Conservation (phyloP, 2,113 vertebrate genomes). For the Oryctolagus cuniculus region mOryCun1.1 NC_091453.1:22352001-22352500, state of each 20-base stretch:
- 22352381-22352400: slow-evolving; percentile 52
- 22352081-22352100: neutral
- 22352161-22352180: neutral
- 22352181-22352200: neutral
- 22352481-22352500: slow-evolving; percentile 25
- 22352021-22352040: slow-evolving; percentile 27
- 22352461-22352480: slow-evolving; percentile 24
- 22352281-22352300: slow-evolving; percentile 38
- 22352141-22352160: neutral
- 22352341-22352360: slow-evolving; percentile 57
- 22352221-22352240: slow-evolving; percentile 26
- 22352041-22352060: slow-evolving; percentile 35
- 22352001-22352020: neutral
- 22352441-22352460: neutral
- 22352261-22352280: slow-evolving; percentile 55
- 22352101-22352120: neutral
- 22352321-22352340: slow-evolving; percentile 29
- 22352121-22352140: neutral
- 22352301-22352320: slow-evolving; percentile 46
- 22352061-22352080: neutral
- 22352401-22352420: slow-evolving; percentile 36
- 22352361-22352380: neutral
- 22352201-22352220: slow-evolving; percentile 14
- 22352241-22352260: neutral
- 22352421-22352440: neutral